Conservation (phyloP, 2,113 vertebrate species). For the Myiozetetes cayanensis region DNA sequence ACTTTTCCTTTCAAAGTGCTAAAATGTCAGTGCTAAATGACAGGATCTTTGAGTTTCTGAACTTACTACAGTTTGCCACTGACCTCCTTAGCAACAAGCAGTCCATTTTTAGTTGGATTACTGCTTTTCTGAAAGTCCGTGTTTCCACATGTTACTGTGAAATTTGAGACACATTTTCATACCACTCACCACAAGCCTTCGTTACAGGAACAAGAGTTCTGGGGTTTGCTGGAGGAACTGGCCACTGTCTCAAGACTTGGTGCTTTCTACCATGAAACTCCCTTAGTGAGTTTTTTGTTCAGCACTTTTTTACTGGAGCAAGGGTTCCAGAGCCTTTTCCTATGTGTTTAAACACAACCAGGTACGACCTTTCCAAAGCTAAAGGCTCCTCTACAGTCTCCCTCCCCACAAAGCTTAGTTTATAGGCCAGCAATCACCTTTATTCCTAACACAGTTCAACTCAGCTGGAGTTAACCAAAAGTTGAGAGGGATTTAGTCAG, state of each 20-base stretch:
- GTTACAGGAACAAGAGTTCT: neutral
- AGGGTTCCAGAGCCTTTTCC: neutral
- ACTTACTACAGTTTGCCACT: neutral
- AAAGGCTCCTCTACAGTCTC: neutral
- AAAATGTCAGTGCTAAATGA: neutral
- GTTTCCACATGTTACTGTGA: conserved; percentile 1
- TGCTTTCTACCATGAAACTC: neutral
- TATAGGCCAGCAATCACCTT: neutral
- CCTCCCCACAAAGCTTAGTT: neutral
- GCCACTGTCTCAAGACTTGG: neutral
- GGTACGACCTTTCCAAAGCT: neutral
- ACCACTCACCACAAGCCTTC: neutral
- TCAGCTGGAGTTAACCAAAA: neutral
- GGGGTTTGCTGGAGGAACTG: neutral
- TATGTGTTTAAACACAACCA: neutral
- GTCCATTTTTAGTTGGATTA: neutral
- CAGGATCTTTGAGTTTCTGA: neutral
- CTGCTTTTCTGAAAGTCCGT: neutral
- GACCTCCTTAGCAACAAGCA: neutral
- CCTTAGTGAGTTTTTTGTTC: neutral
- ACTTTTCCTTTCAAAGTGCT: neutral
- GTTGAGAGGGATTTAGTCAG: neutral
- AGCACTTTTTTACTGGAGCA: neutral
- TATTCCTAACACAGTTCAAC: neutral
- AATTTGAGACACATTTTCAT: neutral